Conservation (phyloP, 1,140 invertebrate genomes). For the Anadara kagoshimensis region DNA sequence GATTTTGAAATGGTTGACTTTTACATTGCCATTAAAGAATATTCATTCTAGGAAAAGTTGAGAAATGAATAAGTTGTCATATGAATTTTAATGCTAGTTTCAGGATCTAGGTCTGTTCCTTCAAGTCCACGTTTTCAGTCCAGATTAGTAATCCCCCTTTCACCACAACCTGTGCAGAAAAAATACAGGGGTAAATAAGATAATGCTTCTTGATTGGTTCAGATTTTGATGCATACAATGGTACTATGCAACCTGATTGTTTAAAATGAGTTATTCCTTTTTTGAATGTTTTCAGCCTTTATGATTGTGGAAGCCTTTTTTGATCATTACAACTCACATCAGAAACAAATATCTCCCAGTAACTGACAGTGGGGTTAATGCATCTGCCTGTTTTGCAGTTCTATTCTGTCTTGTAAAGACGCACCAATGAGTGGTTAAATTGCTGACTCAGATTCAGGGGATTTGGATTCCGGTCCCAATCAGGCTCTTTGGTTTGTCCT, state of each 20-base stretch:
- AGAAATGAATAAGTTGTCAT: too few species aligned
- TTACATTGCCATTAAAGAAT: not conserved
- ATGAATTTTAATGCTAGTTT: conserved; percentile 17
- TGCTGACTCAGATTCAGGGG: too few species aligned
- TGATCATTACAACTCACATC: too few species aligned
- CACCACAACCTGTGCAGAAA: conserved; percentile 40
- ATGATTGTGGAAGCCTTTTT: not conserved
- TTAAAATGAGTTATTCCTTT: not conserved
- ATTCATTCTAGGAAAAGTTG: not conserved
- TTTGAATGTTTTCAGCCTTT: conserved; percentile 10
- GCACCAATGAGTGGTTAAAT: too few species aligned
- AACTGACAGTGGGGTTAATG: too few species aligned
- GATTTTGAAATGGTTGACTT: not conserved
- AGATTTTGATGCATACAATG: not conserved
- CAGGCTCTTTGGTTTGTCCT: too few species aligned
- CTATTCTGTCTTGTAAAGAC: too few species aligned
- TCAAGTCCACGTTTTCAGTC: conserved; percentile 40
- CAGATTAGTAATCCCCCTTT: conserved; percentile 37
- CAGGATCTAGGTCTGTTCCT: conserved; percentile 34
- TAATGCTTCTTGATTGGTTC: conserved; percentile 7
- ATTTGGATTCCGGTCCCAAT: too few species aligned
- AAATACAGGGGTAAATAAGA: conserved; percentile 37
- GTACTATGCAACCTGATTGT: not conserved
- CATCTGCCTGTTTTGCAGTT: too few species aligned
- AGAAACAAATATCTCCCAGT: too few species aligned